A percentile compares a stretch with the other conserved stretches of the same genome.
Conservation (phyloP, 2,113 vertebrate genomes). For the Anguilla japonica region DNA sequence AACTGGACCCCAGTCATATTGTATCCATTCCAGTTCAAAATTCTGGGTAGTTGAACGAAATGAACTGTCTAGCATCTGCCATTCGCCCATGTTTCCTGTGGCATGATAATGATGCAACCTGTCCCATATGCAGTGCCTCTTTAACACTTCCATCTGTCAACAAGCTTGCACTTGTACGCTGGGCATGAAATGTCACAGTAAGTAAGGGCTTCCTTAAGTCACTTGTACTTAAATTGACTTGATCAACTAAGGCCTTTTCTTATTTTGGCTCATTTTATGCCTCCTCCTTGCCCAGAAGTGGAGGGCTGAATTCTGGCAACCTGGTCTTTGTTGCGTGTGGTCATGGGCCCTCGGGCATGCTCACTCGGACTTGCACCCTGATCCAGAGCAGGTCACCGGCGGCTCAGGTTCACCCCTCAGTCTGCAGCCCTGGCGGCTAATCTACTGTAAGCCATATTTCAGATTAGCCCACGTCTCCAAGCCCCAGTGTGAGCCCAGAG, state of each 20-base stretch:
- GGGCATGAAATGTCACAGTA: neutral
- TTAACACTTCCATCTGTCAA: neutral
- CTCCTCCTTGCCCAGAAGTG: neutral
- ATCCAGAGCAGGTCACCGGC: neutral
- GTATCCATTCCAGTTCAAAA: too few relatives aligned
- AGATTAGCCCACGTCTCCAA: neutral
- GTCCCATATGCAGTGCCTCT: neutral
- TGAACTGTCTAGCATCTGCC: neutral
- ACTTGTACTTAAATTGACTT: too few relatives aligned
- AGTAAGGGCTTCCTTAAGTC: neutral
- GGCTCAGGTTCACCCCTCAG: neutral
- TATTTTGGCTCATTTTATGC: neutral
- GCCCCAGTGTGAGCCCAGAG: too few relatives aligned
- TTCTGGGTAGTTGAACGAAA: neutral
- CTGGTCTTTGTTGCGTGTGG: neutral
- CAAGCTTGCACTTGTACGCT: neutral
- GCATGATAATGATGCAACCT: neutral
- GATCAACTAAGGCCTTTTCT: too few relatives aligned
- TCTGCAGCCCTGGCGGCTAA: neutral
- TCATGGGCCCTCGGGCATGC: neutral
- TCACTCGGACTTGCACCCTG: neutral
- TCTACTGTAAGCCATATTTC: conserved; percentile 1
- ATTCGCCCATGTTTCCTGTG: too few relatives aligned
- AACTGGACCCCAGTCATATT: too few relatives aligned
- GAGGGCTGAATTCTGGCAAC: neutral